Percentiles rank a stretch among this genome's conserved stretches.
These are phyloP conservation scores for Heterocephalus glaber DNA, from an alignment of 2,113 vertebrate genomes.

Conservation along the genomic window DNA sequence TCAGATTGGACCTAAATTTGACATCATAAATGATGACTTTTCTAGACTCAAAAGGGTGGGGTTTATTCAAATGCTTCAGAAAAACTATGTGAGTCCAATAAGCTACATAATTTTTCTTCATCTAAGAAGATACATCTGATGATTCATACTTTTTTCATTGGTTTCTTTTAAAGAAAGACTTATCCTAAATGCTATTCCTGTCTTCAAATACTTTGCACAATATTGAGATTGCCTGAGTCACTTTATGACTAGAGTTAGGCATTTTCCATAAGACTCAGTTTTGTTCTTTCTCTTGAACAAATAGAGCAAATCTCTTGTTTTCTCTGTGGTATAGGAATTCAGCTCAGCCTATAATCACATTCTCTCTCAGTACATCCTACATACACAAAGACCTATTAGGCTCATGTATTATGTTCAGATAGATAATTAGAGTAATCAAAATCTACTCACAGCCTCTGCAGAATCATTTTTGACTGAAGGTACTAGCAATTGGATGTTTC, in stretches of 20 bases:
- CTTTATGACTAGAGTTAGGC: not conserved
- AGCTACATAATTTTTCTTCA: not conserved
- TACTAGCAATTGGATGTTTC: not conserved
- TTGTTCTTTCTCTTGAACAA: constrained; percentile 21
- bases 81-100: not conserved
- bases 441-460: not conserved
- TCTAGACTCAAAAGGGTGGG: not conserved
- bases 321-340: constrained; percentile 6
- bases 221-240: not conserved
- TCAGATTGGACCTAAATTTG: not conserved
- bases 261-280: constrained; percentile 33
- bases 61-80: constrained; percentile 14
- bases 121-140: not conserved
- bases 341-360: constrained; percentile 18
- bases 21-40: not conserved
- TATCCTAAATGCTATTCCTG: not conserved
- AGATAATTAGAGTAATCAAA: constrained; percentile 63
- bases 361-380: not conserved
- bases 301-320: not conserved
- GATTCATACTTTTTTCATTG: not conserved
- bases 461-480: constrained; percentile 6
- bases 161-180: constrained; percentile 17
- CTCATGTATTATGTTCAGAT: constrained; percentile 45
- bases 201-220: not conserved
- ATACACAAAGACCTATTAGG: constrained; percentile 28